phyloP scores from a whole-genome alignment of 1,140 invertebrate genomes.

The Nasonia longicornis region DNA sequence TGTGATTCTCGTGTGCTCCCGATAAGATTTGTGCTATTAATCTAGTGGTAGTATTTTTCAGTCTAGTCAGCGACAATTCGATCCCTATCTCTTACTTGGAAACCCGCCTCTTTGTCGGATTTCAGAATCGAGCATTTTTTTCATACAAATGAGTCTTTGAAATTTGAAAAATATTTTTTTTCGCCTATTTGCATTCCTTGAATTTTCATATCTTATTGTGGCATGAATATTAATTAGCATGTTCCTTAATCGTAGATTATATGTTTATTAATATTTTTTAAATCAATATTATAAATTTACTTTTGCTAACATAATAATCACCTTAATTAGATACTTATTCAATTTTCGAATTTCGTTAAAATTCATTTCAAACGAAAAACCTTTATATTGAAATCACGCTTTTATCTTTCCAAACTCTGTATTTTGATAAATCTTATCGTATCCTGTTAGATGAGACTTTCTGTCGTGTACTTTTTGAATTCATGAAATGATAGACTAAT shows the following conservation, averaged over 20 bases:
- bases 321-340: background rate
- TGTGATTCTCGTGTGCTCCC: background rate
- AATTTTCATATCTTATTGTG: background rate
- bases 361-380: no score
- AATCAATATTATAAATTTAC: no score
- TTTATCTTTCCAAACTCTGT: no score
- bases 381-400: no score
- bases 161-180: conserved; percentile 8
- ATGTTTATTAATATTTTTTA: background rate
- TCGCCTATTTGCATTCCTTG: background rate
- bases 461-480: no score
- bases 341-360: no score
- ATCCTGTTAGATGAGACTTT: no score
- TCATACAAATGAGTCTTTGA: conserved; percentile 10
- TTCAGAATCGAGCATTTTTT: conserved; percentile 7
- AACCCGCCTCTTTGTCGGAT: background rate
- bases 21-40: conserved; percentile 15
- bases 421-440: no score
- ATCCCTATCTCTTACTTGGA: background rate
- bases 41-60: background rate
- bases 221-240: background rate
- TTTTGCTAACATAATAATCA: background rate
- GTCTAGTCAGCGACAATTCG: background rate
- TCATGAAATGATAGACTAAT: no score
- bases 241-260: no score